phyloP scores from a whole-genome alignment of 2,113 vertebrate genomes.

The Myocastor coypus region DNA sequence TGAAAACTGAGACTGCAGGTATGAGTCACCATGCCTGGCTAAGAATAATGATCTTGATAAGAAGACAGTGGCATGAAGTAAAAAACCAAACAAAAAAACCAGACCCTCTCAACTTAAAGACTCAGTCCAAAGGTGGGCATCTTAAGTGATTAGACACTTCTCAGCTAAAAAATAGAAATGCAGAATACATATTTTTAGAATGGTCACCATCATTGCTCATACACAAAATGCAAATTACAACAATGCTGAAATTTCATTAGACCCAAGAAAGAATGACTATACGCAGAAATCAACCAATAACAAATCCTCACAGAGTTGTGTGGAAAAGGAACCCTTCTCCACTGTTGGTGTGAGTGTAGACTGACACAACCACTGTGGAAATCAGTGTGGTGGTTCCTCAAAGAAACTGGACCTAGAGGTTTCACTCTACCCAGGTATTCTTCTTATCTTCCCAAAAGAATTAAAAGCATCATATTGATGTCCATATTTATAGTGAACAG shows the following conservation, averaged over 20 bases:
- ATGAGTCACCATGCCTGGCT: not conserved
- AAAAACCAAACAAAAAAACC: not conserved
- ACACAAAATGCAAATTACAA: not conserved
- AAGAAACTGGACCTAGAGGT: not conserved
- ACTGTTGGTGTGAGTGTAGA: not conserved
- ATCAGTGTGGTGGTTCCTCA: not conserved
- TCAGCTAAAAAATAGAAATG: not conserved
- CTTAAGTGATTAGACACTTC: not conserved
- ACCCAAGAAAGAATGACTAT: not conserved
- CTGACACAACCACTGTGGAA: not conserved
- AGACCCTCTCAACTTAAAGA: not conserved
- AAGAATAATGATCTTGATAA: not conserved
- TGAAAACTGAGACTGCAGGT: not conserved
- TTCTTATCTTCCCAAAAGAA: not conserved
- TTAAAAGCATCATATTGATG: not conserved
- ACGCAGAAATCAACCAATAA: not conserved
- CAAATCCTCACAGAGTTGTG: not conserved
- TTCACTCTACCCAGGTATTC: not conserved
- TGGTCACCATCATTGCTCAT: not conserved
- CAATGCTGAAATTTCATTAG: not conserved
- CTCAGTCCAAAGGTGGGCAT: not conserved
- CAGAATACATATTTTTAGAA: not conserved
- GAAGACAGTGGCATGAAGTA: not conserved
- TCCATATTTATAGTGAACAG: not conserved
- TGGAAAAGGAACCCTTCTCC: not conserved